Evolutionary conservation across 2,888 invertebrate genomes (phyloP).

Genomic region (Drosophila multiciliata): DNA sequence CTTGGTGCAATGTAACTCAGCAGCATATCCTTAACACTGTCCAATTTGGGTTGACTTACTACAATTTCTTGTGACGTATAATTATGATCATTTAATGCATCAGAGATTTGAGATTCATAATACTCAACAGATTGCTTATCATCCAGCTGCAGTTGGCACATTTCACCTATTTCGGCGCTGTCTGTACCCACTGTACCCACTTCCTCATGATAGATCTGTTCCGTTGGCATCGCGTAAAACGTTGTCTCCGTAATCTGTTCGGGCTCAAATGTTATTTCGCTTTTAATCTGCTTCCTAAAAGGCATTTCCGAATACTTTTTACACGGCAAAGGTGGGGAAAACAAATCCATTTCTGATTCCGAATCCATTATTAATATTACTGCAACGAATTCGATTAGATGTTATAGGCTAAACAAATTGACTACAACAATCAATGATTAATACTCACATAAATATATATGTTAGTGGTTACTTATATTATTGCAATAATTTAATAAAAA

Average conservation of each 20-base stretch:
- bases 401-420: neutral
- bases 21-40: constrained; percentile 43
- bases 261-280: constrained; percentile 46
- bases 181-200: constrained; percentile 19
- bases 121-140: constrained; percentile 5
- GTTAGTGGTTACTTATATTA: neutral
- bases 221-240: constrained; percentile 24
- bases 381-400: constrained; percentile 4
- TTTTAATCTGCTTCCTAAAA: constrained; percentile 23
- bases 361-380: constrained; percentile 17
- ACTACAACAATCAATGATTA: neutral
- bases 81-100: constrained; percentile 74
- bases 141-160: constrained; percentile 25
- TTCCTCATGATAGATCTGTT: constrained; percentile 41
- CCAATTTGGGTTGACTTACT: constrained; percentile 13
- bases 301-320: neutral
- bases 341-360: neutral
- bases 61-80: constrained; percentile 63
- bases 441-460: neutral
- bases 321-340: neutral
- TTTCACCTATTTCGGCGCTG: constrained; percentile 40
- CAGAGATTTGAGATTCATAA: constrained; percentile 27
- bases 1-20: constrained; percentile 56
- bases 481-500: neutral
- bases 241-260: constrained; percentile 50